These are phyloP conservation scores for Casuarius casuarius DNA, from an alignment of 2,113 vertebrate species.

Conservation along the genomic window DNA sequence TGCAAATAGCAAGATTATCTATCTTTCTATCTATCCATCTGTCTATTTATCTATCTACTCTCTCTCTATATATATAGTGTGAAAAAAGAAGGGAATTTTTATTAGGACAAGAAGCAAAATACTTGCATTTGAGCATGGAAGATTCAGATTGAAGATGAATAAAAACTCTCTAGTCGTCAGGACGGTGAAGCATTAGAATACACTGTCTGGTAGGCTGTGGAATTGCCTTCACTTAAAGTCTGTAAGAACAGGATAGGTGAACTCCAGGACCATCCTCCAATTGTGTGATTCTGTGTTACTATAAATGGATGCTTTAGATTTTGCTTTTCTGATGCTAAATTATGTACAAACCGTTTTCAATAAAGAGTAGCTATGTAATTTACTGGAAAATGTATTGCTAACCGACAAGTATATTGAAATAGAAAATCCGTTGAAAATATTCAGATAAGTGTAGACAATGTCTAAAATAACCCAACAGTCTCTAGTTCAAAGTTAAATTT, in stretches of 20 bases:
- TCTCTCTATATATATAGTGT: background rate
- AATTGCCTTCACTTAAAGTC: background rate
- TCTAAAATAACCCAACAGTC: background rate
- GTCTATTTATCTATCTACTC: no score
- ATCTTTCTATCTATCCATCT: background rate
- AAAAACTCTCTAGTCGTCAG: background rate
- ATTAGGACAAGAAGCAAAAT: background rate
- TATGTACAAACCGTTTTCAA: background rate
- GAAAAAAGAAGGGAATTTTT: background rate
- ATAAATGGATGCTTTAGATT: background rate
- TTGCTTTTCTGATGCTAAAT: background rate
- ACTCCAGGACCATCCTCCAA: background rate
- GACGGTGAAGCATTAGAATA: background rate
- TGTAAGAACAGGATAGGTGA: background rate
- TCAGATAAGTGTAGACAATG: background rate
- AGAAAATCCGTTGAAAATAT: background rate
- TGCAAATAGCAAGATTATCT: background rate
- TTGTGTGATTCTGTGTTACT: background rate
- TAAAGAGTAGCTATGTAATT: background rate
- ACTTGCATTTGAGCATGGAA: background rate
- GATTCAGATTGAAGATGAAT: background rate
- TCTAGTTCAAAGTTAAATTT: background rate
- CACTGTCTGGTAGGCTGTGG: background rate
- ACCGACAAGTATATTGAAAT: background rate
- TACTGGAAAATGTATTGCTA: background rate